A percentile compares a stretch with the other conserved stretches of the same genome.
These are phyloP conservation scores for Crocodylus rhombifer DNA, from an alignment of 2,797 vertebrate genomes.

Conservation along the genomic window DNA sequence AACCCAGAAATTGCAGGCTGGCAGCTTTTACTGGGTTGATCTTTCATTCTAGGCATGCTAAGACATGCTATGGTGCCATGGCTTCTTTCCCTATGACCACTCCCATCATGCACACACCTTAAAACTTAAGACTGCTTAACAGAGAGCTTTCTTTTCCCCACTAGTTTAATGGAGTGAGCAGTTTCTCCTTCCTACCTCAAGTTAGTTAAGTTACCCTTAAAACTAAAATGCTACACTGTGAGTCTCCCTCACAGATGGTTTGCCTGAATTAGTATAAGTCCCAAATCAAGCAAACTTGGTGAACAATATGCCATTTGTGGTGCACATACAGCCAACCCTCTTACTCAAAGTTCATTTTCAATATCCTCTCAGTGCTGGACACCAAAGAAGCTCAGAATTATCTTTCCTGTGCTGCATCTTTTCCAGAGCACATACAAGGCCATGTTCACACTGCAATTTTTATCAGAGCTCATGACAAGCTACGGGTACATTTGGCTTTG, in stretches of 20 bases:
- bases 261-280: constrained; percentile 26
- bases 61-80: constrained; percentile 22
- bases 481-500: background rate
- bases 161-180: constrained; percentile 14
- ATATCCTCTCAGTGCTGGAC: background rate
- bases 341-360: background rate
- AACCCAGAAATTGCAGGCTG: constrained; percentile 50
- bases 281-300: constrained; percentile 27
- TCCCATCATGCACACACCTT: constrained; percentile 23
- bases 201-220: constrained; percentile 5
- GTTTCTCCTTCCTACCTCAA: constrained; percentile 1
- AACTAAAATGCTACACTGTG: constrained; percentile 13
- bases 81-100: background rate
- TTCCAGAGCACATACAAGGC: background rate
- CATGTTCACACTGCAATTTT: background rate
- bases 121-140: constrained; percentile 12
- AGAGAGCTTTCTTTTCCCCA: constrained; percentile 18
- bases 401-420: background rate
- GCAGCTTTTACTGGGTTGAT: constrained; percentile 38
- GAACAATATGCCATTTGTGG: constrained; percentile 17
- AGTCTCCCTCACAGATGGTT: constrained; percentile 45
- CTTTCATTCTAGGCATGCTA: constrained; percentile 56
- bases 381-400: background rate
- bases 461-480: background rate
- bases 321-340: background rate